phyloP scores from a whole-genome alignment of 2,888 invertebrate genomes.

The Oligia fasciuncula region DNA sequence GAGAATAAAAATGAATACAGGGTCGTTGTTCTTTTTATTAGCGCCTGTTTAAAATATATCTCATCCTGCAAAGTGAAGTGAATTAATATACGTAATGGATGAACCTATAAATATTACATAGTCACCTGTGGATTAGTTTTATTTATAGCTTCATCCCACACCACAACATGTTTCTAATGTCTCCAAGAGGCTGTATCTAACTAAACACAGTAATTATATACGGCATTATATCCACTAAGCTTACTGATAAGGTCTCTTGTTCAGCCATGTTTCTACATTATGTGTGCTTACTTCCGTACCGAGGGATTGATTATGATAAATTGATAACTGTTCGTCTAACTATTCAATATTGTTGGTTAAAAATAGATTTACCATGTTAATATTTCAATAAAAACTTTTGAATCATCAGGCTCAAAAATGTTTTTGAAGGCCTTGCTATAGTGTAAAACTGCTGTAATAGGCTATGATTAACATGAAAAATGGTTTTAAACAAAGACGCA shows the following conservation, averaged over 20 bases:
- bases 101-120: slow-evolving; percentile 34
- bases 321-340: neutral
- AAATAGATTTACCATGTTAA: slow-evolving; percentile 13
- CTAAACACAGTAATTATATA: slow-evolving; percentile 49
- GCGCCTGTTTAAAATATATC: slow-evolving; percentile 7
- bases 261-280: slow-evolving; percentile 12
- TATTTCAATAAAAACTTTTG: neutral
- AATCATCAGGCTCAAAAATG: neutral
- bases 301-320: slow-evolving; percentile 12
- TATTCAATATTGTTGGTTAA: neutral
- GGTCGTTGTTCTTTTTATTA: slow-evolving; percentile 9
- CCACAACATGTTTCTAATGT: slow-evolving; percentile 32
- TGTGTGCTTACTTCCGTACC: slow-evolving; percentile 25
- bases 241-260: slow-evolving; percentile 38
- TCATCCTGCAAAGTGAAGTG: slow-evolving; percentile 11
- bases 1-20: neutral
- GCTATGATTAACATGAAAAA: slow-evolving; percentile 35
- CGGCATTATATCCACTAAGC: slow-evolving; percentile 35
- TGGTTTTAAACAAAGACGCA: slow-evolving; percentile 27
- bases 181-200: slow-evolving; percentile 23
- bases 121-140: slow-evolving; percentile 39
- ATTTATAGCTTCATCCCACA: slow-evolving; percentile 54
- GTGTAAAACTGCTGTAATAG: neutral
- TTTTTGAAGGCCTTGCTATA: neutral
- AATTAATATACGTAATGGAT: slow-evolving; percentile 33